These are phyloP conservation scores for Leucoraja erinaceus DNA, from an alignment of 2,113 vertebrate genomes.

Conservation along the genomic window DNA sequence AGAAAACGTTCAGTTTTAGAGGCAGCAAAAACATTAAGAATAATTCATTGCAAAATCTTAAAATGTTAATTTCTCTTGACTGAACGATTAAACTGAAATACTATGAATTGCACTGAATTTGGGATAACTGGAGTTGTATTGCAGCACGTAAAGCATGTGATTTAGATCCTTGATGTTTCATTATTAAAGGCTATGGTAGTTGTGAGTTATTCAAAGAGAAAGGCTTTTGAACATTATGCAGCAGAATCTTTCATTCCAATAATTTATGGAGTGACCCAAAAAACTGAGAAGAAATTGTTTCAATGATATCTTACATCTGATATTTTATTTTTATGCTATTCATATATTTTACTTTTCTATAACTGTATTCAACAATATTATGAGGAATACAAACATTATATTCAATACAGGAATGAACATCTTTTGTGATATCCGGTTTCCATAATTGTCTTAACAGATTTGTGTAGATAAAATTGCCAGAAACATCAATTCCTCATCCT, in stretches of 20 bases:
- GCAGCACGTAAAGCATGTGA: not conserved
- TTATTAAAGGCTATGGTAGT: not conserved
- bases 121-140: not conserved
- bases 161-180: not conserved
- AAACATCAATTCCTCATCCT: not conserved
- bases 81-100: not conserved
- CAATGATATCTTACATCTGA: not conserved
- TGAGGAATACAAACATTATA: conserved; percentile 6
- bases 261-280: not conserved
- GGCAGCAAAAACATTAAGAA: not conserved
- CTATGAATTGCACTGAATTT: too few relatives aligned
- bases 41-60: not conserved
- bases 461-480: not conserved
- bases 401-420: not conserved
- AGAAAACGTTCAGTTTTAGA: not conserved
- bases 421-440: not conserved
- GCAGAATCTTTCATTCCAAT: not conserved
- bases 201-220: conserved; percentile 2
- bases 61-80: not conserved
- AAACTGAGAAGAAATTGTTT: not conserved
- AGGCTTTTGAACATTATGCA: not conserved
- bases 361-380: not conserved
- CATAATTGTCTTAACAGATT: not conserved
- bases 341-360: not conserved
- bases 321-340: not conserved